A percentile compares a stretch with the other conserved stretches of the same genome.
Conservation (phyloP, 2,113 vertebrate species). For the Irena cyanogastra region DNA sequence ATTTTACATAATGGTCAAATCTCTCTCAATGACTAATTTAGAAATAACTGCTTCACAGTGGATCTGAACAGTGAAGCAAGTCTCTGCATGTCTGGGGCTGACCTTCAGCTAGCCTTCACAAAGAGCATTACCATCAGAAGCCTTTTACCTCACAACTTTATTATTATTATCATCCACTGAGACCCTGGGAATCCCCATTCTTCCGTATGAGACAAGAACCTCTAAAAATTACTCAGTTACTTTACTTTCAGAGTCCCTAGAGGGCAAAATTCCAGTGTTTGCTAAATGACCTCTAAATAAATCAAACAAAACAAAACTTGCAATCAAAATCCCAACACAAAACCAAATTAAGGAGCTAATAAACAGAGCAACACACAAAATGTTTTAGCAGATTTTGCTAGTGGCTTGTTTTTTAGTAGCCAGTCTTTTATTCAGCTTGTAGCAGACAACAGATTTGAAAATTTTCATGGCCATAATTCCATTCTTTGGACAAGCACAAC, state of each 20-base stretch:
- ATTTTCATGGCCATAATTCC: neutral
- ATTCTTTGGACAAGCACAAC: neutral
- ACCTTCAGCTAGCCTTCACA: neutral
- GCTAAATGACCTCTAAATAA: neutral
- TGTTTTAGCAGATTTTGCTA: neutral
- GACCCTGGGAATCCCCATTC: neutral
- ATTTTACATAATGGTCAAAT: neutral
- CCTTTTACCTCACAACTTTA: neutral
- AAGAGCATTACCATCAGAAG: neutral
- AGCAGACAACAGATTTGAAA: neutral
- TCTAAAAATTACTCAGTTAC: neutral
- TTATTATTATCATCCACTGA: neutral
- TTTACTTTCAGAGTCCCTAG: neutral
- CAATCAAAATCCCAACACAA: neutral
- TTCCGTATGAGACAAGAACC: neutral
- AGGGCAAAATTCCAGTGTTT: neutral
- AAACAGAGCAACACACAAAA: neutral
- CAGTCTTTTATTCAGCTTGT: neutral
- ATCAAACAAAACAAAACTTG: neutral
- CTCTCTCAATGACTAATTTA: neutral
- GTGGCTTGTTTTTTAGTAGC: neutral
- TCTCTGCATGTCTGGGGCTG: neutral
- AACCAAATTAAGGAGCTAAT: neutral
- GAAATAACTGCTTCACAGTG: neutral
- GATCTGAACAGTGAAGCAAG: neutral